phyloP scores from a whole-genome alignment of 1,140 invertebrate genomes.

The Ditylenchus dipsaci region DNA sequence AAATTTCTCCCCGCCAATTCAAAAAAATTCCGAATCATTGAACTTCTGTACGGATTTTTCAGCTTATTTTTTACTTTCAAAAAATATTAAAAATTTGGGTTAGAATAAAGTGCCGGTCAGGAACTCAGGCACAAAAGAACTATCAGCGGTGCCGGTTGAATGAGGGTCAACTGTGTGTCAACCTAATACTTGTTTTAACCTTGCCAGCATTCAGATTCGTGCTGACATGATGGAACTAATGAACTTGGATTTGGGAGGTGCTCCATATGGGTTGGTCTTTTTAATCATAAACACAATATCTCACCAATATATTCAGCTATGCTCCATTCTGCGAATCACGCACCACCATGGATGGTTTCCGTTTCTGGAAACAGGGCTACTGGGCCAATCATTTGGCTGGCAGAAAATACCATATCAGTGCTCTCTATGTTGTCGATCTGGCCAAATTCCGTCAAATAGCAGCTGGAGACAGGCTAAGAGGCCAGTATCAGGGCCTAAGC shows the following conservation, averaged over 20 bases:
- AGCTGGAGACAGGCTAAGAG: slow-evolving; percentile 88
- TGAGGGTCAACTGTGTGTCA: too few relatives aligned
- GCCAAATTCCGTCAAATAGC: slow-evolving; percentile 92
- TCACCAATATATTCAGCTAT: slow-evolving; percentile 63
- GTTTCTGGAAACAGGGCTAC: slow-evolving; percentile 97
- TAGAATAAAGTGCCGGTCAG: too few relatives aligned
- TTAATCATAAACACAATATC: slow-evolving; percentile 10
- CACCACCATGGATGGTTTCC: slow-evolving; percentile 96
- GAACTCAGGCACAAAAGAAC: too few relatives aligned
- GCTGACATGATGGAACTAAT: slow-evolving; percentile 91
- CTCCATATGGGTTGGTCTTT: slow-evolving; percentile 74
- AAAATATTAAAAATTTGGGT: too few relatives aligned
- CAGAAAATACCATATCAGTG: slow-evolving; percentile 93
- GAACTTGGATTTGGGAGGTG: slow-evolving; percentile 89
- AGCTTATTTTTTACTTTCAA: too few relatives aligned
- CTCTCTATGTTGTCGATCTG: slow-evolving; percentile 92
- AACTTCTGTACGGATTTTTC: too few relatives aligned
- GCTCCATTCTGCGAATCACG: slow-evolving; percentile 97
- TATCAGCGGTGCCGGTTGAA: too few relatives aligned
- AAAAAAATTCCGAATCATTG: too few relatives aligned
- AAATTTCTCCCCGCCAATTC: too few relatives aligned
- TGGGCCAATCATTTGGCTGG: slow-evolving; percentile 94
- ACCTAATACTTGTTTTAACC: too few relatives aligned
- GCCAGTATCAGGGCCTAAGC: slow-evolving; percentile 91
- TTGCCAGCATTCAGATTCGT: slow-evolving; percentile 58